Percentiles rank a stretch among this genome's conserved stretches.
These are phyloP conservation scores for Sandelia bainsii DNA, from an alignment of 2,797 vertebrate species.

Conservation along the genomic window DNA sequence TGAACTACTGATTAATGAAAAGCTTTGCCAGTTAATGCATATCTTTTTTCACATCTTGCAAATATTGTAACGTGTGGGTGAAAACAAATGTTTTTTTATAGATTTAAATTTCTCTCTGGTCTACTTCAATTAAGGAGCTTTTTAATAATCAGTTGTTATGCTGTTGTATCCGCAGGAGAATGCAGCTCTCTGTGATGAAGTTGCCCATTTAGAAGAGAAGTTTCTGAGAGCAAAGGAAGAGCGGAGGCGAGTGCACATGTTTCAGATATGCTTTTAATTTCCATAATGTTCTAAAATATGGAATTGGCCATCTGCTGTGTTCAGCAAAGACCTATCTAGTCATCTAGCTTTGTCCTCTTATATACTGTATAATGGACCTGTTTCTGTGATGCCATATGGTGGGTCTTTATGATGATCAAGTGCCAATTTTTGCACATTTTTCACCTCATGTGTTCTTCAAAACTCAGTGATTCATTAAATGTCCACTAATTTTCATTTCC, in stretches of 20 bases:
- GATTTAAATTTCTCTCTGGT: neutral
- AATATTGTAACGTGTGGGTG: neutral
- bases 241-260: slow-evolving; percentile 82
- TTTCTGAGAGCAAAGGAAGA: slow-evolving; percentile 92
- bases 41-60: neutral
- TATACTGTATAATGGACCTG: neutral
- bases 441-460: neutral
- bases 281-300: neutral
- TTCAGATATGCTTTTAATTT: neutral
- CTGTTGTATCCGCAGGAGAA: slow-evolving; percentile 85
- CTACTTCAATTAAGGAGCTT: neutral
- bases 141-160: neutral
- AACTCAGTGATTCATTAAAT: neutral
- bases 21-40: neutral
- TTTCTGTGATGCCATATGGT: slow-evolving; percentile 1
- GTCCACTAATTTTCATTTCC: slow-evolving; percentile 3
- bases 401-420: neutral
- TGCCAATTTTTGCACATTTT: neutral
- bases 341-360: neutral
- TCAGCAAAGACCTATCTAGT: neutral
- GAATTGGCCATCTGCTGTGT: neutral
- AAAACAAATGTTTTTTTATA: neutral
- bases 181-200: slow-evolving; percentile 93
- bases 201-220: slow-evolving; percentile 92
- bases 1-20: slow-evolving; percentile 11